phyloP scores from a whole-genome alignment of 2,113 vertebrate species.

The Muntiacus reevesi region DNA sequence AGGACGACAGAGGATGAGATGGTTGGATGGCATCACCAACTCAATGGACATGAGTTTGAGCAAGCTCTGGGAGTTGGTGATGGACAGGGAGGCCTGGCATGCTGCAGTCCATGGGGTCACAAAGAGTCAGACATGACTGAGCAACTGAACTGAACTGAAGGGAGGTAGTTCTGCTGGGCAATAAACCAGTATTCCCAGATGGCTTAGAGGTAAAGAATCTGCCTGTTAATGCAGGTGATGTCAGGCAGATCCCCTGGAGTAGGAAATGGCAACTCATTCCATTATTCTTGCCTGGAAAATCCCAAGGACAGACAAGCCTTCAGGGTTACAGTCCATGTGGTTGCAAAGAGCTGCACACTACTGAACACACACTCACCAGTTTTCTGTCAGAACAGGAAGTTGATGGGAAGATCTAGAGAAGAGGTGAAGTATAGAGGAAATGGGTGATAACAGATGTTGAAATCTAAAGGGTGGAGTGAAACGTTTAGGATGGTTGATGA shows the following conservation, averaged over 20 bases:
- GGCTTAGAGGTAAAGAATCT: neutral
- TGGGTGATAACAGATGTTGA: neutral
- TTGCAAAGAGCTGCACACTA: neutral
- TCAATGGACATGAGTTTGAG: neutral
- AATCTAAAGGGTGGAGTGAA: neutral
- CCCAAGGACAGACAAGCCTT: neutral
- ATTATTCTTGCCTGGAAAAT: neutral
- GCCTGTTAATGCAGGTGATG: neutral
- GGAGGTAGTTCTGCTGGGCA: neutral
- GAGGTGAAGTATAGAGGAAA: neutral
- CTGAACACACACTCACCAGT: neutral
- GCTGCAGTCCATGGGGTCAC: neutral
- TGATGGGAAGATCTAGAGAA: conserved; percentile 11
- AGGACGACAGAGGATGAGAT: neutral
- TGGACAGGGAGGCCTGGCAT: neutral
- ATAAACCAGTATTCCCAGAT: neutral
- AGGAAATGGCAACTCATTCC: neutral
- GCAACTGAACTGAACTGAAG: neutral
- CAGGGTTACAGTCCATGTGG: neutral
- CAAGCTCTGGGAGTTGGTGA: neutral
- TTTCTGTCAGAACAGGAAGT: conserved; percentile 22
- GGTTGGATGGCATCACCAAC: neutral
- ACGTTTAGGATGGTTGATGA: neutral
- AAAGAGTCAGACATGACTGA: neutral
- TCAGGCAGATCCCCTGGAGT: neutral